phyloP scores from a whole-genome alignment of 2,113 vertebrate species.

The Grammomys dolichurus region DNA sequence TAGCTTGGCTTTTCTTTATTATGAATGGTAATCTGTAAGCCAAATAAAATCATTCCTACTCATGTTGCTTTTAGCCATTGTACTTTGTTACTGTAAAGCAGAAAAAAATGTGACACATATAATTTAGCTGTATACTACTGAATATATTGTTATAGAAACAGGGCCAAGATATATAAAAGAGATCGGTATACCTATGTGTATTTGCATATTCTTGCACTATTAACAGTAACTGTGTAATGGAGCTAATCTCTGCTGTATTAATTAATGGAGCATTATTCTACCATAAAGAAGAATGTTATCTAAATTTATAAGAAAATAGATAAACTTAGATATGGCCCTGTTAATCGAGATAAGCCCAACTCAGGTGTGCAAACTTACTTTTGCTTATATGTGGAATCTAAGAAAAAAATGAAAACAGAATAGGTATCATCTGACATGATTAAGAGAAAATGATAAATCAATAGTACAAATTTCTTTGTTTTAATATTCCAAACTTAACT shows the following conservation, averaged over 20 bases:
- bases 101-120: background rate
- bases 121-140: background rate
- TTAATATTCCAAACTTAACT: background rate
- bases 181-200: background rate
- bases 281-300: background rate
- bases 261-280: background rate
- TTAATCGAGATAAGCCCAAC: background rate
- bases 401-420: background rate
- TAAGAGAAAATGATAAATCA: background rate
- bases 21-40: background rate
- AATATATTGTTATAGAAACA: background rate
- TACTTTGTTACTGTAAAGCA: background rate
- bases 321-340: background rate
- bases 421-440: background rate
- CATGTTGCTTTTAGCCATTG: background rate
- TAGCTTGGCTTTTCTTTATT: background rate
- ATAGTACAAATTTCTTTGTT: background rate
- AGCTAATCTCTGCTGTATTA: background rate
- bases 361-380: background rate
- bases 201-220: background rate
- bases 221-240: background rate
- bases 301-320: background rate
- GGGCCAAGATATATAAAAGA: background rate
- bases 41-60: background rate
- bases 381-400: background rate